Evolutionary conservation across 2,113 vertebrate genomes (phyloP), one percentile per base, ranked within the genome.

Genomic region (Tricholaema leucomelas): DNA sequence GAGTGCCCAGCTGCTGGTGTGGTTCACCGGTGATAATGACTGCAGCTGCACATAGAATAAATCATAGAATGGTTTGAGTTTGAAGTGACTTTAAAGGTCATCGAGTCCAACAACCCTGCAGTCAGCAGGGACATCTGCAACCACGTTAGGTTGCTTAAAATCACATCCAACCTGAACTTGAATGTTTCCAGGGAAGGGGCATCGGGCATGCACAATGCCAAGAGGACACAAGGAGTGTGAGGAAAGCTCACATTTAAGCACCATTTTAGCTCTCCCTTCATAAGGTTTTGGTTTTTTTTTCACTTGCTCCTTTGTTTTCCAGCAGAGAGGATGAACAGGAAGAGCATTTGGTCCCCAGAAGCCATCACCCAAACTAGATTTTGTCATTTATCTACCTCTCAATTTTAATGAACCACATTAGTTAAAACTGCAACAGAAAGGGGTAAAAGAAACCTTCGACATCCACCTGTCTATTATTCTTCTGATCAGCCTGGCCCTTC

Each of bases 371-470:
- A 77, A 82, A 89, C 66, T 44, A 74, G 52, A 44, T 77, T 85
- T 83, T 90, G 79, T 54, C 69, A 64, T 77, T 77, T 90, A 78
- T 69, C 81, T 78, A 69, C 58, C 46, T 71, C 82, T 87, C 59
- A 14, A 70, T 91, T 91, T 87, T 94, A 96, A 95, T 82, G 81
- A 93, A 67, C 83, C 67, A 58, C 73, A 50, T 77, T 87, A 78
- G 80, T 66, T 87, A 88, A 83, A 87, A 40, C 52, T 72, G 27
- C 23, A 56, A 52, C 36, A 69, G 42, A 81, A 44, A 52, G 15
- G 23, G 30, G 12, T 35, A 36, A 30, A 90, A 66, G n/a, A 28
- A 81, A 44, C 25, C 66, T 35, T 72, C 13, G 30, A 33, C 44
- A 50, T 23, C 30, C 72, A 48, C 82, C 35, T 88, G 78, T 40